phyloP scores from a whole-genome alignment of 1,140 invertebrate species.

The Druon quercuslanigerum region DNA sequence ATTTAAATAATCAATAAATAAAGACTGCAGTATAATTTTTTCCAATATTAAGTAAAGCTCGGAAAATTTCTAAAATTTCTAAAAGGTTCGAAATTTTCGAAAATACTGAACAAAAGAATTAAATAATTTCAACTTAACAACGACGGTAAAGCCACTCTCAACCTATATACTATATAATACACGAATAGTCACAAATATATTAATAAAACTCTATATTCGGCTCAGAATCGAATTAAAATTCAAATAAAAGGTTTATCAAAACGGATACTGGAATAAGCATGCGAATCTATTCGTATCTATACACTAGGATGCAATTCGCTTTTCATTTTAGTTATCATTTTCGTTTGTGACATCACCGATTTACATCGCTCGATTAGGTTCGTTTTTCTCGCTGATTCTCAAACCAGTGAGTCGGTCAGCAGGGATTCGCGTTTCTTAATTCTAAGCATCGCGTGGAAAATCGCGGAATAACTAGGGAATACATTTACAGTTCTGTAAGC shows the following conservation, averaged over 20 bases:
- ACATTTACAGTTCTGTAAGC: slow-evolving; percentile 73
- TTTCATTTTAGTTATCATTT: not conserved
- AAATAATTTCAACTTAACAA: slow-evolving; percentile 20
- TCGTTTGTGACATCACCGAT: slow-evolving; percentile 15
- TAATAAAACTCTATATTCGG: slow-evolving; percentile 49
- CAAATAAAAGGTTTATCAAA: slow-evolving; percentile 5
- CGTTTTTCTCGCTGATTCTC: not conserved
- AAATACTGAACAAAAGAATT: slow-evolving; percentile 18
- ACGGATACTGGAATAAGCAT: not conserved
- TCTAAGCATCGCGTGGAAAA: not conserved
- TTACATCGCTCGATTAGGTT: slow-evolving; percentile 9
- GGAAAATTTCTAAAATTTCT: not conserved
- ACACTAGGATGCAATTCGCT: not conserved
- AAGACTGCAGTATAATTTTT: not conserved
- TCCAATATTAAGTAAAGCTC: not conserved
- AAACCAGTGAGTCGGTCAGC: slow-evolving; percentile 26
- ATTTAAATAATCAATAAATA: slow-evolving; percentile 28
- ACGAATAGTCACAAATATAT: slow-evolving; percentile 47
- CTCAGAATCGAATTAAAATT: slow-evolving; percentile 47
- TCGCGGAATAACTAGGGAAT: slow-evolving; percentile 24
- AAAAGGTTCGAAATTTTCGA: slow-evolving; percentile 13
- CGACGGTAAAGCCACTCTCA: slow-evolving; percentile 29
- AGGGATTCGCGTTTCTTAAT: slow-evolving; percentile 1
- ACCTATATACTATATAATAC: slow-evolving; percentile 47
- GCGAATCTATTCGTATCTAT: not conserved